Base-by-base conservation (phyloP, 2,888 invertebrate genomes). In the Nineta flava region DNA sequence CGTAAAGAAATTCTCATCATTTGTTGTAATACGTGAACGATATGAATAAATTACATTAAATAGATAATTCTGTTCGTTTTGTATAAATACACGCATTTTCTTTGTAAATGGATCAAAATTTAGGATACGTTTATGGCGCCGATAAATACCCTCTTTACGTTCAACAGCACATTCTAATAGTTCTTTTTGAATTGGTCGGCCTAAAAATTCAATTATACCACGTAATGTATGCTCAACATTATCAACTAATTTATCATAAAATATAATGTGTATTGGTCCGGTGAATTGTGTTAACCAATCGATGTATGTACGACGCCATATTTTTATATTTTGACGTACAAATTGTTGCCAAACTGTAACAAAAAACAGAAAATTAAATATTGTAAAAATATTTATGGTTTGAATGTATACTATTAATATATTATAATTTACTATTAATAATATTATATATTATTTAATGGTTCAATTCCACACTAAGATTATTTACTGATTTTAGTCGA, bases 71-170 rank as follows among this genome's bases (percentile, higher is more conserved):
- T 73, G 71, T 52, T 72, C 72, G 16, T 61, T 61, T 47, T 70
- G 64, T 19, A 78, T 59, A 52, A 66, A 63, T 42, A 61, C 71
- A 48, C 66, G 74, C 84, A 86, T 82, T 12, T 73, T 68, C 0
- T 70, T 62, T 1, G 80, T 78, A 62, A 75, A 86, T 0, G 85
- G 85, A 57, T 86, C 83, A 57, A 85, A 84, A 57, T 75, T 72
- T 47, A 77, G 63, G 16, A 76, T 68, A 50, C 80, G 75, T 58
- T 77, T 79, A 58, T 76, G 77, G 6, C 86, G 68, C 51, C 83
- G 68, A 62, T 84, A 86, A 51, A 86, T 85, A 2, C 86, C 85
- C 63, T 81, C 81, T 56, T 74, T 74, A 57, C 78, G 65, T 10
- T 67, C 61, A 45, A 81, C 57, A 15, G 79, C 76, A 61, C 82